Evolutionary conservation across 1,140 invertebrate species (phyloP), one percentile per base, ranked within the genome.

Genomic region (Callitettix versicolor): DNA sequence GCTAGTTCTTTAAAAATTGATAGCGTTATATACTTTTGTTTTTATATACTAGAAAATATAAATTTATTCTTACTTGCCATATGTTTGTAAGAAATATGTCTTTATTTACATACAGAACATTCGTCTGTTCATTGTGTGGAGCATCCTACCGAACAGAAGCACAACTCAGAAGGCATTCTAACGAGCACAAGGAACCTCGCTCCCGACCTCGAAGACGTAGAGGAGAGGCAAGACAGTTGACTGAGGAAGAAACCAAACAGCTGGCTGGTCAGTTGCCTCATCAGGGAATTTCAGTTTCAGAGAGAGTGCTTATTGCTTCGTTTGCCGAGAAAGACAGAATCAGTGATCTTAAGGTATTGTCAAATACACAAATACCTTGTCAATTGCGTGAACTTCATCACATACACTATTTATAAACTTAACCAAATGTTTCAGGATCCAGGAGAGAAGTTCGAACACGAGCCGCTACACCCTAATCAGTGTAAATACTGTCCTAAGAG

Each of bases 401-500:
- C n/a, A 36, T 9, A 7, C 34, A 36, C 34, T 36, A n/a, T 36
- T 9, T 9, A n/a, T 36, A 36, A 36, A 36, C 7, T 36, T 36
- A 36, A 36, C n/a, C n/a, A n/a, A n/a, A 3, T 46, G 18, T 52
- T 52, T 24, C 40, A 53, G 51, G 41, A 53, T 26, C 38, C 38
- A 7, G 43, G n/a, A 24, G 60, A 60, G 5, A 61, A 62, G 55
- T 60, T 63, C 24, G 64, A 58, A 7, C 63, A 61, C 15, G 63
- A 75, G 4, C 63, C 68, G 6, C 60, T 65, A 33, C 69, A 69
- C 42, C 60, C 63, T 4, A 72, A 83, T 61, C 67, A 73, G 53
- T 84, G 81, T 66, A 61, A 69, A 24, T 72, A 72, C 36, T 84
- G 82, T 63, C 67, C 69, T 1, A 73, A 75, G 59, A 74, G 71